Percentiles rank a stretch among this genome's conserved stretches.
phyloP scores from a whole-genome alignment of 2,888 invertebrate genomes.

The Hemithea aestivaria region DNA sequence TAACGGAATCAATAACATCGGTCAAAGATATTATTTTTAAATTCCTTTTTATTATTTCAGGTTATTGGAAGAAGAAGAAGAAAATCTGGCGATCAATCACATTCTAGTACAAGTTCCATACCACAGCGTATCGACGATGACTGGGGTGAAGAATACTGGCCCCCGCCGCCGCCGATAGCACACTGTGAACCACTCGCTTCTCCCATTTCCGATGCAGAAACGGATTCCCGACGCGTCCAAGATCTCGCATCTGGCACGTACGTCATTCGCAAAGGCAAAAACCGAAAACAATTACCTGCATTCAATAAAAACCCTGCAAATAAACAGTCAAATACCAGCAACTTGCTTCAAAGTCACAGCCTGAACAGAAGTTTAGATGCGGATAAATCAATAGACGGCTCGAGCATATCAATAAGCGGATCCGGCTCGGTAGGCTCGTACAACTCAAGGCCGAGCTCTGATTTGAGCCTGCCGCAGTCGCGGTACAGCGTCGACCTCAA shows the following conservation, averaged over 20 bases:
- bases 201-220: slow-evolving; percentile 81
- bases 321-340: slow-evolving; percentile 53
- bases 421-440: slow-evolving; percentile 78
- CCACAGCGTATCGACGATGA: slow-evolving; percentile 82
- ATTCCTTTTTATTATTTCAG: slow-evolving; percentile 49
- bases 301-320: slow-evolving; percentile 74
- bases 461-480: slow-evolving; percentile 80
- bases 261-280: slow-evolving; percentile 87
- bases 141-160: slow-evolving; percentile 84
- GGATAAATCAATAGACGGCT: slow-evolving; percentile 71
- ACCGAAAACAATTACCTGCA: slow-evolving; percentile 82
- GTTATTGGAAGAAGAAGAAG: slow-evolving; percentile 77
- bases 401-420: slow-evolving; percentile 72
- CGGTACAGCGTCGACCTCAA: slow-evolving; percentile 79
- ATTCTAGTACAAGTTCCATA: slow-evolving; percentile 85
- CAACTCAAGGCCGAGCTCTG: slow-evolving; percentile 81
- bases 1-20: too few species aligned
- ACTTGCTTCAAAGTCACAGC: slow-evolving; percentile 66
- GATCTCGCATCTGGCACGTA: slow-evolving; percentile 84
- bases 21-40: too few species aligned
- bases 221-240: slow-evolving; percentile 54
- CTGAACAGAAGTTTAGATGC: slow-evolving; percentile 69
- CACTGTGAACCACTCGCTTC: slow-evolving; percentile 83
- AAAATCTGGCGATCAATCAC: slow-evolving; percentile 78
- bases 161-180: slow-evolving; percentile 83